Evolutionary conservation across 2,797 vertebrate genomes (phyloP), one percentile per base, ranked within the genome.

Genomic region (Sus cebifrons): DNA sequence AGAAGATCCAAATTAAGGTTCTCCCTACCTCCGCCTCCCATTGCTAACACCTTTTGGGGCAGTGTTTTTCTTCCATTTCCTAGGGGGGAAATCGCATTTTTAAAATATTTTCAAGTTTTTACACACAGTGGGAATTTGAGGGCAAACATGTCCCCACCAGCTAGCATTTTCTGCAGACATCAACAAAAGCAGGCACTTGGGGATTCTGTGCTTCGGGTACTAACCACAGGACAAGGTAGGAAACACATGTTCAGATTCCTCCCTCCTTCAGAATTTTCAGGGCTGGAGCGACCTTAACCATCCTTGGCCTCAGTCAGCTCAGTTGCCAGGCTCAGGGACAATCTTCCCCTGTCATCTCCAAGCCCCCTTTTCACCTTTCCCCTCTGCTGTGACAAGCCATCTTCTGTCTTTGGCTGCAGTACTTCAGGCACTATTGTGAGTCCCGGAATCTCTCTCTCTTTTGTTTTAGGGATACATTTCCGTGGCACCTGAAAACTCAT

Each of bases 31-130:
- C 27, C 23, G 7, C 6, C 0, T n/a, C 8, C 56, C n/a, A 25
- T 49, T 27, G 4, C 25, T 74, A 67, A 75, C 10, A 88, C 17
- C 56, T n/a, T 40, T 58, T 20, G 77, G 18, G n/a, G 23, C 2
- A n/a, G 15, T 74, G 36, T 65, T 92, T 92, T 89, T 56, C 85
- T 92, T 87, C 21, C 40, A 84, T 81, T 23, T 83, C 29, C 73
- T 91, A 87, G 27, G 27, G 25, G 25, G 89, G 58, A 77, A 32
- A 0, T 1, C 52, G 21, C 21, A 68, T 64, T 87, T 89, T 74
- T 20, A 70, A 91, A 82, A 89, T 49, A 87, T 15, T 79, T 25
- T 94, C 58, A 40, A 25, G n/a, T 92, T 81, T 97, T 86, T 65
- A 52, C 16, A 5, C 6, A 18, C 20, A 65, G 17, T 75, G 82